phyloP scores from a whole-genome alignment of 2,113 vertebrate species.

The Phaethornis superciliosus region DNA sequence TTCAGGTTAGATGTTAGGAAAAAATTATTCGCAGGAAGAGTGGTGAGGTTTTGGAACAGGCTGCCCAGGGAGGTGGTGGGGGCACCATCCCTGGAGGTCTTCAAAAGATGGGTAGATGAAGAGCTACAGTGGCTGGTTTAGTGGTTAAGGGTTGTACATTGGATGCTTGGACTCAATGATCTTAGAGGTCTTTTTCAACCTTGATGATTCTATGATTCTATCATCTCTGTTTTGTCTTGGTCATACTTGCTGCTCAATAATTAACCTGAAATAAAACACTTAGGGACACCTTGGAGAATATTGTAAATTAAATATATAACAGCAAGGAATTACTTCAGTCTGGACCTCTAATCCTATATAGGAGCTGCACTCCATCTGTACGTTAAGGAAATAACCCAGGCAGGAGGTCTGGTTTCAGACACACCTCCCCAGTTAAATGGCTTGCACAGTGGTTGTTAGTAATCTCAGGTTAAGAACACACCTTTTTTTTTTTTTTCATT shows the following conservation, averaged over 20 bases:
- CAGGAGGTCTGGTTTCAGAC: background rate
- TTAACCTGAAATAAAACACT: background rate
- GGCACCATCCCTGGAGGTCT: too few species aligned
- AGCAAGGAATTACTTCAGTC: background rate
- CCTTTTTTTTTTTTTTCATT: background rate
- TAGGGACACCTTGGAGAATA: background rate
- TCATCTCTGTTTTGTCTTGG: background rate
- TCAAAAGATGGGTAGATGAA: too few species aligned
- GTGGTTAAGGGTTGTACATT: too few species aligned
- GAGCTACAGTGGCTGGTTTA: too few species aligned
- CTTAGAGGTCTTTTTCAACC: too few species aligned
- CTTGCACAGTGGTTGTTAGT: background rate
- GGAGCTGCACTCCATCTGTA: background rate
- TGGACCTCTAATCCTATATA: background rate
- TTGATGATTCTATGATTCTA: too few species aligned
- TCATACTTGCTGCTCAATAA: background rate
- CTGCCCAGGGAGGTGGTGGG: too few species aligned
- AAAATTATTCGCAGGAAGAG: too few species aligned
- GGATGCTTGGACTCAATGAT: too few species aligned
- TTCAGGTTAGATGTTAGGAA: too few species aligned
- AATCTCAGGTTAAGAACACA: background rate
- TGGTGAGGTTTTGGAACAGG: too few species aligned
- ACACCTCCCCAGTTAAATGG: background rate
- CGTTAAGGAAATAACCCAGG: background rate
- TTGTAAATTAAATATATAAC: accelerated